Base-by-base conservation (phyloP, 2,797 vertebrate genomes). In the Sebastes matsubarae region DNA sequence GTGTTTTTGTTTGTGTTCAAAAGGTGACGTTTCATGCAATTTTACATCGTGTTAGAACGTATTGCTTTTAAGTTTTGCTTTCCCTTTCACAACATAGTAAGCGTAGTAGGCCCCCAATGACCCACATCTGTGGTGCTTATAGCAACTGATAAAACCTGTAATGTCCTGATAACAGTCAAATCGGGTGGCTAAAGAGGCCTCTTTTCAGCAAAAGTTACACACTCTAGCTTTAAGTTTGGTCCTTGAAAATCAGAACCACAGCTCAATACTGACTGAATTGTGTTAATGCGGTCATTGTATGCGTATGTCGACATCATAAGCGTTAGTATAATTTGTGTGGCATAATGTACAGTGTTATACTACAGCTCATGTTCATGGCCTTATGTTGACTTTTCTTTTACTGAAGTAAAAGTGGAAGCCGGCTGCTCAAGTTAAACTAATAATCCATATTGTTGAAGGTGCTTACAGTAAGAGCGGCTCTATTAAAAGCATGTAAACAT, bases 401-500 rank as follows among this genome's bases (percentile, higher is more conserved):
- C 34, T 63, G 50, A 1, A n/a, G 18, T 8, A n/a, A 52, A 52
- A 20, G 13, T 60, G 34, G 12, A 16, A 50, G 30, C 16, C 9
- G 22, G 10, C 50, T 27, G 18, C 20, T 55, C 4, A 58, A 58
- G 16, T 52, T 8, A 46, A 66, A 64, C 58, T 50, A 52, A 50
- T 60, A n/a, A 54, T 64, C 64, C 25, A 63, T 63, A 46, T 1
- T 32, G 55, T 25, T 46, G n/a, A 77, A 73, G 9, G 18, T 20
- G 27, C 65, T 76, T 50, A 58, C 24, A 57, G 4, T 36, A 68
- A 73, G 24, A 67, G 52, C 55, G 4, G 18, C 25, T 65, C 72
- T 63, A 10, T 77, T 76, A 55, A 69, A 63, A 79, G 54, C 52
- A 42, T 73, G 65, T 80, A 81, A 88, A 87, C 73, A 87, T 86